Conservation (phyloP, 2,797 vertebrate genomes). For the Micrastur ruficollis region DNA sequence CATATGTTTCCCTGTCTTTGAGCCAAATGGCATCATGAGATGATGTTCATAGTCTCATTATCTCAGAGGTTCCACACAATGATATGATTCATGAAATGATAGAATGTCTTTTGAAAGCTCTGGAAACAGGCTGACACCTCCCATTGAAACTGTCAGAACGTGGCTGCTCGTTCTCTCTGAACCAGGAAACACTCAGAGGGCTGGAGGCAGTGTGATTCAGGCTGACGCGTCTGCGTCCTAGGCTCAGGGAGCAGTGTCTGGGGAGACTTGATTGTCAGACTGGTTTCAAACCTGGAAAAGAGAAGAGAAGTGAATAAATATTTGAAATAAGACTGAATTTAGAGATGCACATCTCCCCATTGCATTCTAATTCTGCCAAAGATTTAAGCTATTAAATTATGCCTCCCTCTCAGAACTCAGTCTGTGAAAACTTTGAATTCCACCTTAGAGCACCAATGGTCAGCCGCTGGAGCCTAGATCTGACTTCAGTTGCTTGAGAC, state of each 20-base stretch:
- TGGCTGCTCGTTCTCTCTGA: neutral
- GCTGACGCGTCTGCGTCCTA: neutral
- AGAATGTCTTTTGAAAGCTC: slow-evolving; percentile 20
- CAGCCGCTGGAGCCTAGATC: neutral
- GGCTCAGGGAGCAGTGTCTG: neutral
- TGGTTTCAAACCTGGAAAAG: neutral
- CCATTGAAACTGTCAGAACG: neutral
- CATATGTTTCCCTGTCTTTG: neutral
- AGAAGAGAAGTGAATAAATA: neutral
- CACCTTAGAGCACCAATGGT: neutral
- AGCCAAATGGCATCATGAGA: neutral
- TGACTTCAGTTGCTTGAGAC: neutral
- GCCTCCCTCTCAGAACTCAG: neutral
- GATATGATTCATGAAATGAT: neutral
- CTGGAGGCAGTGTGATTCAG: neutral
- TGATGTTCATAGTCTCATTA: neutral
- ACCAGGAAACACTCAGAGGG: neutral
- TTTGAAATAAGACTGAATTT: neutral
- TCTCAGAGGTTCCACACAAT: neutral
- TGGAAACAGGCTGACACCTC: neutral
- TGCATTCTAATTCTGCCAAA: neutral
- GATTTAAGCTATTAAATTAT: neutral
- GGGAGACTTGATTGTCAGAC: neutral
- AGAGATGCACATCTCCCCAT: rapidly evolving
- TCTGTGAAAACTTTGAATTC: neutral